Conservation (phyloP, 2,113 vertebrate genomes). For the Stigmatopora argus region DNA sequence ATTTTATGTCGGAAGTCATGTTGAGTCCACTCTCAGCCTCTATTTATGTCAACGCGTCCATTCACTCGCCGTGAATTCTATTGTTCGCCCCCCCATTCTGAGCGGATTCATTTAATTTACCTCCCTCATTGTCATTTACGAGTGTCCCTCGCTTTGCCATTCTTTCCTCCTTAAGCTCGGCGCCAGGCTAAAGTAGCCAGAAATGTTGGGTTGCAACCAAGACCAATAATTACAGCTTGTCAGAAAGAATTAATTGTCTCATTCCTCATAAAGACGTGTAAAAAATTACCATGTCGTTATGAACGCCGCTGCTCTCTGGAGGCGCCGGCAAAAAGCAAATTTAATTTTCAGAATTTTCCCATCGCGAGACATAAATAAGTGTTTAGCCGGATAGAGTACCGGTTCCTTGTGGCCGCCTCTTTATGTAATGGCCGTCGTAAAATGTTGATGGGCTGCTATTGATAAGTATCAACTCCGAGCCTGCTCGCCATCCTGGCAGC, state of each 20-base stretch:
- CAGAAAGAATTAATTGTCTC: slow-evolving; percentile 99
- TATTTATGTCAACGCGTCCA: neutral
- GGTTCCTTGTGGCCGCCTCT: slow-evolving; percentile 93
- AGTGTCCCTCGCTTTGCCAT: slow-evolving; percentile 7
- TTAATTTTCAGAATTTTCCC: slow-evolving; percentile 98
- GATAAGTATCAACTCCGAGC: slow-evolving; percentile 95
- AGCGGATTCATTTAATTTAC: slow-evolving; percentile 28
- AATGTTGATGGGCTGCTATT: slow-evolving; percentile 95
- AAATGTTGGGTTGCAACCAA: slow-evolving; percentile 99
- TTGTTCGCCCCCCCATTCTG: neutral
- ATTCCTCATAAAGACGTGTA: slow-evolving; percentile 99
- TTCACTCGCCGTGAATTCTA: neutral
- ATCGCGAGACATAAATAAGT: slow-evolving; percentile 99
- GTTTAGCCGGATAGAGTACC: slow-evolving; percentile 99
- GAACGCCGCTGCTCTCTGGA: slow-evolving; percentile 96
- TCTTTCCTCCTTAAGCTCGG: slow-evolving; percentile 64
- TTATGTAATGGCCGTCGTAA: slow-evolving; percentile 97
- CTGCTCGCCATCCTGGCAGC: slow-evolving; percentile 87
- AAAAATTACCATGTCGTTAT: slow-evolving; percentile 99
- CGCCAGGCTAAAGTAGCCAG: slow-evolving; percentile 91
- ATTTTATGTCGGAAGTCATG: no score
- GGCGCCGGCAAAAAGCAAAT: slow-evolving; percentile 91
- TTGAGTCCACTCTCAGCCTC: no score
- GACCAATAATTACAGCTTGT: slow-evolving; percentile 99
- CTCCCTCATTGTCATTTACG: slow-evolving; percentile 56